Evolutionary conservation across 2,888 invertebrate genomes (phyloP).

Genomic region (Mythimna impura): DNA sequence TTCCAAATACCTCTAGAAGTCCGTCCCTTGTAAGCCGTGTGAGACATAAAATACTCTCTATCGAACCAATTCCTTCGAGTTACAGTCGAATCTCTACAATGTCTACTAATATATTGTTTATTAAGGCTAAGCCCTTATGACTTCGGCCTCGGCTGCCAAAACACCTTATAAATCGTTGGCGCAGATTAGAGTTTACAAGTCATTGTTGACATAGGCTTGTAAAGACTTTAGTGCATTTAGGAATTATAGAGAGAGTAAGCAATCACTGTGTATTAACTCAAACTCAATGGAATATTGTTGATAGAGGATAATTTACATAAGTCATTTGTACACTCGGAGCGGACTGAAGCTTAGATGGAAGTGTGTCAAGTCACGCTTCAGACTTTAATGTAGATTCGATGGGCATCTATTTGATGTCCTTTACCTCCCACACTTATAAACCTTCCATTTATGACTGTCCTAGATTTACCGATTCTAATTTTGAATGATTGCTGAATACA

Average conservation of each 20-base stretch:
- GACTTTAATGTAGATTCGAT: constrained; percentile 31
- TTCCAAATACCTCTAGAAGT: constrained; percentile 12
- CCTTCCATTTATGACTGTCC: constrained; percentile 12
- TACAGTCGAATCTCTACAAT: constrained; percentile 26
- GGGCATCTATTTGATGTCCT: constrained; percentile 42
- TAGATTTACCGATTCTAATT: constrained; percentile 25
- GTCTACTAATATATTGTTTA: constrained; percentile 32
- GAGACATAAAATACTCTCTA: constrained; percentile 20
- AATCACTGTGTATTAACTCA: constrained; percentile 42
- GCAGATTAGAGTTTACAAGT: constrained; percentile 55
- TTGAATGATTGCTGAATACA: constrained; percentile 32
- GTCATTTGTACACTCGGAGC: constrained; percentile 44
- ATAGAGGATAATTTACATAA: constrained; percentile 55
- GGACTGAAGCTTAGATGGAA: constrained; percentile 13
- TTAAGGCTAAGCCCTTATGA: constrained; percentile 33
- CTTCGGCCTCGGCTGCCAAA: constrained; percentile 36
- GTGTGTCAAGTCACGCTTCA: constrained; percentile 27
- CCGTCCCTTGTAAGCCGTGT: constrained; percentile 2
- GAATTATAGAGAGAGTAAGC: constrained; percentile 55
- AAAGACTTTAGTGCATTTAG: constrained; percentile 54
- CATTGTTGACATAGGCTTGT: constrained; percentile 52
- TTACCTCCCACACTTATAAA: constrained; percentile 33
- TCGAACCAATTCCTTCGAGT: constrained; percentile 28
- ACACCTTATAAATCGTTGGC: constrained; percentile 56
- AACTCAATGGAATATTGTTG: constrained; percentile 60